Evolutionary conservation across 2,888 invertebrate species (phyloP), one percentile per base, ranked within the genome.

Genomic region (Campoplex nolae): DNA sequence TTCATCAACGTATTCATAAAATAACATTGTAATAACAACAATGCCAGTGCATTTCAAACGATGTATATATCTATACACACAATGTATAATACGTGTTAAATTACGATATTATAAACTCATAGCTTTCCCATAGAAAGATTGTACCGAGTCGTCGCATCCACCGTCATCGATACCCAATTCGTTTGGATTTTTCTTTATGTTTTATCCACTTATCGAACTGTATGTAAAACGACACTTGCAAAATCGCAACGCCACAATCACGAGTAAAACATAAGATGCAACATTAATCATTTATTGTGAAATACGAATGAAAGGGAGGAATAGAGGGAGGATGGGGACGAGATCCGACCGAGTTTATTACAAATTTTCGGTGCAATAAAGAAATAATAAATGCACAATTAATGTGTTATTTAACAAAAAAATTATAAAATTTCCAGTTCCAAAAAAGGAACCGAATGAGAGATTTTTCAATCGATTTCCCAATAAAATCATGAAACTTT

Each of bases 31-130:
- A 88, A 89, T 62, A 62, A 32, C 62, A 32, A 90, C 85, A 88
- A 84, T 88, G 89, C 88, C 89, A 89, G 83, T 88, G 89, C 88
- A 89, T 89, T 90, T 88, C 86, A 88, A 89, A 88, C 76, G 68
- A 88, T 87, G 89, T 88, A 77, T 88, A 88, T 86, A 89, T 86
- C 62, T 84, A 81, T 81, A 80, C 16, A 68, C 13, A 38, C 23
- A 38, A 79, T 79, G 48, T 76, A 79, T 51, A 48, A 56, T 81
- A 84, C 42, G 84, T 87, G 76, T 83, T 76, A 35, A 67, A 28
- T 13, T 77, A 74, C 78, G 78, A 74, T 78, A 42, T 82, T 78
- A 42, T 82, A 62, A 58, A 76, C 80, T 83, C 80, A 56, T 83
- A 83, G 86, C 80, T 83, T 80, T 84, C 65, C 13, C 80, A 85